Percentiles rank a stretch among this genome's conserved stretches.
phyloP scores from a whole-genome alignment of 2,113 vertebrate genomes.

The Lanius ludovicianus region DNA sequence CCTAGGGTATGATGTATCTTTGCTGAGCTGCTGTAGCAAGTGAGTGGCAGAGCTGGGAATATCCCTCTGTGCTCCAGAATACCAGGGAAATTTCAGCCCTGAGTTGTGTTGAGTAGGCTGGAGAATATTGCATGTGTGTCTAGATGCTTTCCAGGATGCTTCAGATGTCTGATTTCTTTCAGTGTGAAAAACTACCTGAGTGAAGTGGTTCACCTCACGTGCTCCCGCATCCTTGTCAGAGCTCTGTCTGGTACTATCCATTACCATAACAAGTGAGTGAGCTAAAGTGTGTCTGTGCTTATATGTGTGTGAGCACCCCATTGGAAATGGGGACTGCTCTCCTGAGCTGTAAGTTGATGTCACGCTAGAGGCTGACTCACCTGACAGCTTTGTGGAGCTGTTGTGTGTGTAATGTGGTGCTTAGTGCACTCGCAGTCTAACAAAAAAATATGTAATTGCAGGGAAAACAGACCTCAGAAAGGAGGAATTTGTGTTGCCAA shows the following conservation, averaged over 20 bases:
- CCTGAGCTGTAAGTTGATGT: neutral
- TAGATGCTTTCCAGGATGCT: neutral
- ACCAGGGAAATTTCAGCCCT: neutral
- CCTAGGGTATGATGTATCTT: neutral
- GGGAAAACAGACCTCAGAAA: constrained; percentile 89
- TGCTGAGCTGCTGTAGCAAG: neutral
- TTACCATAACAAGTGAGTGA: constrained; percentile 91
- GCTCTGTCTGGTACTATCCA: constrained; percentile 88
- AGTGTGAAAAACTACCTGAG: constrained; percentile 88
- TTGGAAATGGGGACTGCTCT: neutral
- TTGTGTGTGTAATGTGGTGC: neutral
- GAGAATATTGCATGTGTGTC: neutral
- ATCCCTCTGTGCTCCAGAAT: neutral
- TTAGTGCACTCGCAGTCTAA: neutral
- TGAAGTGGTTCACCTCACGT: constrained; percentile 89
- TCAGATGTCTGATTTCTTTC: neutral
- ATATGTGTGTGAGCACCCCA: fast-evolving
- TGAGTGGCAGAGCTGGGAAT: neutral
- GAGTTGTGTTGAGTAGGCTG: neutral
- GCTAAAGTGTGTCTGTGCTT: neutral
- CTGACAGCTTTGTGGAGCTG: neutral
- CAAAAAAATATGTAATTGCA: constrained; percentile 58
- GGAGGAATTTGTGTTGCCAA: constrained; percentile 97
- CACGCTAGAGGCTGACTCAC: neutral
- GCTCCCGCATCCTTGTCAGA: constrained; percentile 90